phyloP scores from a whole-genome alignment of 2,797 vertebrate species.

The Phrynocephalus forsythii region DNA sequence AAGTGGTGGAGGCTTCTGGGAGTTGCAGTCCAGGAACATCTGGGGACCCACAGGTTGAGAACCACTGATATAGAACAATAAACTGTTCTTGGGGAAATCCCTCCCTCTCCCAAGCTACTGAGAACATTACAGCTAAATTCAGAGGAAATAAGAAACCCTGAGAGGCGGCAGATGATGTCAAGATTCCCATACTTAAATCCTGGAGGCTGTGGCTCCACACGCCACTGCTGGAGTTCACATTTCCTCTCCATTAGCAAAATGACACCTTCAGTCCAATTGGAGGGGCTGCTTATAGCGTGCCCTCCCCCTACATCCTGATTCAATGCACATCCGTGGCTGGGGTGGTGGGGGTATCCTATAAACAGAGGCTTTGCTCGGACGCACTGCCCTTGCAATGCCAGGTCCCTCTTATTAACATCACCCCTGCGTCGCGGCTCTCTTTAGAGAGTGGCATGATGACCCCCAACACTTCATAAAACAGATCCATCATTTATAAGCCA shows the following conservation, averaged over 20 bases:
- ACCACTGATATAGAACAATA: too few relatives aligned
- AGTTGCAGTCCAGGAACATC: too few relatives aligned
- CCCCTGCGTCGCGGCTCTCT: not conserved
- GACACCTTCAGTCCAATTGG: not conserved
- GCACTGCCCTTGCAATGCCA: not conserved
- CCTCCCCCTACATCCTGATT: not conserved
- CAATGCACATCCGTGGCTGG: too few relatives aligned
- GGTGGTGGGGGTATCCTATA: too few relatives aligned
- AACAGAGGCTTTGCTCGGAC: not conserved
- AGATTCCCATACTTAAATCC: too few relatives aligned
- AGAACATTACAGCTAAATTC: not conserved
- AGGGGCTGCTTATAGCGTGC: not conserved
- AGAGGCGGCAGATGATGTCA: not conserved
- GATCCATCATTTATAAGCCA: constrained; percentile 30
- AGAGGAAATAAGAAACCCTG: not conserved
- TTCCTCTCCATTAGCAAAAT: not conserved
- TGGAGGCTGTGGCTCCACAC: not conserved
- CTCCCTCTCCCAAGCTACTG: not conserved
- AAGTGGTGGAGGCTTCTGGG: too few relatives aligned
- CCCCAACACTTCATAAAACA: constrained; percentile 16
- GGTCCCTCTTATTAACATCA: not conserved
- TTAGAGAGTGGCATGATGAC: not conserved
- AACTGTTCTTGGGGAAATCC: not conserved
- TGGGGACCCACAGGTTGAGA: too few relatives aligned
- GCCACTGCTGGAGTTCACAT: not conserved